Conservation (phyloP, 2,888 invertebrate genomes). For the Thysanoteuthis rhombus region DNA sequence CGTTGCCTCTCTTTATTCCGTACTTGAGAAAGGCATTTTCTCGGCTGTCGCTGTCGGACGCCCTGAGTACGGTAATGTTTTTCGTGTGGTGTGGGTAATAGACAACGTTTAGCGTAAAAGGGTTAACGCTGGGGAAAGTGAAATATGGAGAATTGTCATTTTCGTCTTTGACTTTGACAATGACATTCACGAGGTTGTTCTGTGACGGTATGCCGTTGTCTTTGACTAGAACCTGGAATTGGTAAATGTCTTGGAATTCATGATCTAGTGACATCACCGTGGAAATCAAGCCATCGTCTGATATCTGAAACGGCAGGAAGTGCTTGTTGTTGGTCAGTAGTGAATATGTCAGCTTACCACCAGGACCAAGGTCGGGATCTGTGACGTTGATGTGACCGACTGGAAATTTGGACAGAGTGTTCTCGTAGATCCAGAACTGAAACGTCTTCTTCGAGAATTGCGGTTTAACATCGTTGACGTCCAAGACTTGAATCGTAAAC, state of each 20-base stretch:
- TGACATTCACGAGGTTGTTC: not conserved
- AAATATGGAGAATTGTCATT: not conserved
- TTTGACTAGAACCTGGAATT: not conserved
- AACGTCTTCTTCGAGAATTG: not conserved
- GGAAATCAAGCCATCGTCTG: not conserved
- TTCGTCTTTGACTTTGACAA: not conserved
- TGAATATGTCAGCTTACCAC: not conserved
- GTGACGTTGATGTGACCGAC: not conserved
- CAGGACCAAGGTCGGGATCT: not conserved
- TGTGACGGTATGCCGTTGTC: not conserved
- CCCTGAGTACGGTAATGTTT: not conserved
- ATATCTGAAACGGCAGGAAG: not conserved
- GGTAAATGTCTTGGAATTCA: not conserved
- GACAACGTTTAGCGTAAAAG: not conserved
- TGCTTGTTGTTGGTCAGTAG: not conserved
- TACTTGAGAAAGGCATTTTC: not conserved
- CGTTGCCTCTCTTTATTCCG: not conserved
- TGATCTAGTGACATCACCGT: not conserved
- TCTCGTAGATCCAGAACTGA: not conserved
- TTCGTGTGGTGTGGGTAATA: not conserved
- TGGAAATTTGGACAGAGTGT: not conserved
- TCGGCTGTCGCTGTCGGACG: not conserved
- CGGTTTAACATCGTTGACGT: not conserved
- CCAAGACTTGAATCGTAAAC: not conserved
- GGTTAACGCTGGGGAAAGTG: not conserved